Percentiles rank a stretch among this genome's conserved stretches.
phyloP scores from a whole-genome alignment of 1,140 invertebrate genomes.

The Drosophila lowei region DNA sequence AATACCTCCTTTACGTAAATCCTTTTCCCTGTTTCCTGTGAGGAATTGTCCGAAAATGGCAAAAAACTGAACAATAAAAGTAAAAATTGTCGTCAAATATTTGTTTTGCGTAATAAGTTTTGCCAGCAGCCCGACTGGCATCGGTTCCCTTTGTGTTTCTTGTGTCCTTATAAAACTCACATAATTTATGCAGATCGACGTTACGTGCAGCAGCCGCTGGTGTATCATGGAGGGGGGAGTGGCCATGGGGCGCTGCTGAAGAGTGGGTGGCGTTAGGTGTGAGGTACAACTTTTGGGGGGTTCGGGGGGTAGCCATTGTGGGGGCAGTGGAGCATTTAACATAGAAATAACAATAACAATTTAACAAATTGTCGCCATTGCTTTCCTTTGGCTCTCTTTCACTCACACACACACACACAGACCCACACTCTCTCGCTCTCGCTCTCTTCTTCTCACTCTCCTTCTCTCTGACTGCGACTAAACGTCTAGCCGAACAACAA shows the following conservation, averaged over 20 bases:
- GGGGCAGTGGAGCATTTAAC: slow-evolving; percentile 77
- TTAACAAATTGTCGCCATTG: slow-evolving; percentile 79
- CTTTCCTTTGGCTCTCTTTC: slow-evolving; percentile 15
- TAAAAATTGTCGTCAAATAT: slow-evolving; percentile 70
- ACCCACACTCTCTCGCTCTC: not conserved
- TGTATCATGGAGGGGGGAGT: not conserved
- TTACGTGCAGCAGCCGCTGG: slow-evolving; percentile 69
- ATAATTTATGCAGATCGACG: slow-evolving; percentile 81
- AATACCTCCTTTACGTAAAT: slow-evolving; percentile 1
- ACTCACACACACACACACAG: slow-evolving; percentile 1
- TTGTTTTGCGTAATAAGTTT: slow-evolving; percentile 76
- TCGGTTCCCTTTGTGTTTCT: slow-evolving; percentile 35
- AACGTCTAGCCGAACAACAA: slow-evolving; percentile 72
- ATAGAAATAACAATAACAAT: slow-evolving; percentile 82
- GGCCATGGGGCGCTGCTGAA: not conserved
- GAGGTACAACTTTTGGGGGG: not conserved
- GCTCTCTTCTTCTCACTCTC: not conserved
- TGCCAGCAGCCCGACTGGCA: slow-evolving; percentile 40
- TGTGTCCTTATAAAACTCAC: slow-evolving; percentile 73
- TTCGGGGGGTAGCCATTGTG: slow-evolving; percentile 41
- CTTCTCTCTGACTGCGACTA: slow-evolving; percentile 34
- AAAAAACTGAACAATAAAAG: slow-evolving; percentile 50
- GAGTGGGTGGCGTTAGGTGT: not conserved
- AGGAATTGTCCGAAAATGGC: slow-evolving; percentile 19
- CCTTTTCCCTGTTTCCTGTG: not conserved